A percentile compares a stretch with the other conserved stretches of the same genome.
Conservation (phyloP, 1,140 invertebrate species). For the Drosophila punjabiensis region DNA sequence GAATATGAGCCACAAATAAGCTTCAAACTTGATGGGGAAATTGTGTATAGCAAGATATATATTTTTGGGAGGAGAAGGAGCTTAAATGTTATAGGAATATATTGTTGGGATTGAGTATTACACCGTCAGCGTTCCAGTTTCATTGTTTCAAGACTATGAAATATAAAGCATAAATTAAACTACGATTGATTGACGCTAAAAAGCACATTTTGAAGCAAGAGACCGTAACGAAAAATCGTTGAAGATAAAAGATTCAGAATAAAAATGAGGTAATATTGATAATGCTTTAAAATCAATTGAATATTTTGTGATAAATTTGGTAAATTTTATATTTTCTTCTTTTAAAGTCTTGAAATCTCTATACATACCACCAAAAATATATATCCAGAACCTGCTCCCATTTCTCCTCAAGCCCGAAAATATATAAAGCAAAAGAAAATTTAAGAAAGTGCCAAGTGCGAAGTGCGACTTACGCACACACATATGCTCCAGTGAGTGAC, state of each 20-base stretch:
- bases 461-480: slow-evolving; percentile 45
- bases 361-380: slow-evolving; percentile 4
- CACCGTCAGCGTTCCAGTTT: no score
- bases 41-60: not conserved
- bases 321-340: no score
- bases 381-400: not conserved
- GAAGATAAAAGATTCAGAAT: no score
- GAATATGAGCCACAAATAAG: slow-evolving; percentile 32
- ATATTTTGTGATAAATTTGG: not conserved
- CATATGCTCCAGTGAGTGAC: slow-evolving; percentile 57
- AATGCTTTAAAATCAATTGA: not conserved
- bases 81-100: not conserved
- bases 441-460: slow-evolving; percentile 52
- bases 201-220: no score
- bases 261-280: not conserved
- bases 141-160: no score
- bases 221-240: no score
- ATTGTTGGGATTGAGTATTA: no score
- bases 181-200: no score
- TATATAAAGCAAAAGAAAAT: slow-evolving; percentile 16
- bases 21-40: not conserved
- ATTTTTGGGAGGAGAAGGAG: not conserved
- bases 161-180: no score
- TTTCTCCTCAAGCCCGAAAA: not conserved
- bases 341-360: no score